Base-by-base conservation (phyloP, 2,888 invertebrate species). In the Tubiluchus corallicola region DNA sequence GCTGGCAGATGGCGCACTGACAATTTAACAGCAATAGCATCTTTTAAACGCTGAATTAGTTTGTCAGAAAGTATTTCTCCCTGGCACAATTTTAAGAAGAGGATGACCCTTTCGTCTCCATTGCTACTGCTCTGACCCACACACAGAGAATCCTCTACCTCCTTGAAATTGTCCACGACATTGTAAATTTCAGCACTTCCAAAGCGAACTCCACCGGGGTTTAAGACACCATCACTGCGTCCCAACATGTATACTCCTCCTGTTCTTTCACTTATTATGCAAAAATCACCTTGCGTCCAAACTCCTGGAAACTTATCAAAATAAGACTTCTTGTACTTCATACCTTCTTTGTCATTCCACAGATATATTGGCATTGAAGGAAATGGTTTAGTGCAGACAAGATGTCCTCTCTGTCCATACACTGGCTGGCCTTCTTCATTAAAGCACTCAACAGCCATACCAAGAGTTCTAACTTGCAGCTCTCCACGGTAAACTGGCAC, bases 101-200 rank as follows among this genome's bases (percentile, higher is more conserved):
- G 58, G 2, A 73, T 54, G 3, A 73, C 71, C 38, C 69, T 56
- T 55, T 73, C 72, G 48, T 71, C 70, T 9, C 58, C 57, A 44
- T 61, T 59, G 2, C 50, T 52, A 51, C 63, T 64, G 17, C 57
- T 53, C 55, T 71, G 69, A 3, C 66, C 67, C 4, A 71, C 70
- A 50, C 71, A 72, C 38, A 73, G 60, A 49, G 68, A 68, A 55
- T 72, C 72, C 9, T 61, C 59, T 2, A 72, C 61, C 53, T 70
- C 70, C 43, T 62, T 61, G 52, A 71, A 67, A 9, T 59, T 54
- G 48, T 72, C 71, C 20, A 72, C 68, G 46, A 71, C 62, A 50
- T 68, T 63, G 52, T 73, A 73, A 46, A 73, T 71, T 56, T 73
- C 73, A n/a, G 72, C 68, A 53, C 69, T 70, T 18, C 73, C 73